Evolutionary conservation across 2,888 invertebrate genomes (phyloP).

Genomic region (Cerastis rubricosa): DNA sequence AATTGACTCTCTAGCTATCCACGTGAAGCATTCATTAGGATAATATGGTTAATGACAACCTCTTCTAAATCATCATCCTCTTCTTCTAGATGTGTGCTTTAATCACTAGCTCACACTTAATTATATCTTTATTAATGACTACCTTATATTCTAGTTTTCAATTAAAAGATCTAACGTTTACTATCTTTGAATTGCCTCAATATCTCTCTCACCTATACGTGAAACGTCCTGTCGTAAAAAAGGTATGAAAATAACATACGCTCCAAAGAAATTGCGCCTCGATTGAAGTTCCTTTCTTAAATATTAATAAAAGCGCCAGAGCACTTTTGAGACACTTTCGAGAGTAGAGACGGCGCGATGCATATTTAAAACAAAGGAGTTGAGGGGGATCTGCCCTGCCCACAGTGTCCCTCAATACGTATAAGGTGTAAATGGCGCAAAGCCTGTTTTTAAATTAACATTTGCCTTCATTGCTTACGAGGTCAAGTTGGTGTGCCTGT

Average conservation of each 20-base stretch:
- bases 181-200: slow-evolving; percentile 16
- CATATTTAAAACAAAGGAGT: slow-evolving; percentile 86
- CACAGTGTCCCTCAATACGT: slow-evolving; percentile 70
- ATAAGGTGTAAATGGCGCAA: slow-evolving; percentile 67
- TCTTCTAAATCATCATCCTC: too few species aligned
- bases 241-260: slow-evolving; percentile 63
- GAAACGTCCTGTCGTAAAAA: slow-evolving; percentile 46
- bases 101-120: not conserved
- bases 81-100: slow-evolving; percentile 8
- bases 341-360: slow-evolving; percentile 81
- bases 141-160: not conserved
- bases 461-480: slow-evolving; percentile 44
- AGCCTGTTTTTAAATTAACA: slow-evolving; percentile 69
- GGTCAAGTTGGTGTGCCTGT: not conserved
- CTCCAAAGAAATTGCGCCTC: slow-evolving; percentile 76
- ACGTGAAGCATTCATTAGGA: not conserved
- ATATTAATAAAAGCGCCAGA: slow-evolving; percentile 85
- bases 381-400: slow-evolving; percentile 63
- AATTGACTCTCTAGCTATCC: not conserved
- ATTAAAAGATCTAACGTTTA: slow-evolving; percentile 13
- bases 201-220: slow-evolving; percentile 22
- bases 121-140: not conserved
- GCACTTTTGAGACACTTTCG: slow-evolving; percentile 83
- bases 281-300: slow-evolving; percentile 84
- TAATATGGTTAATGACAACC: not conserved